A percentile compares a stretch with the other conserved stretches of the same genome.
Evolutionary conservation across 2,888 invertebrate genomes (phyloP).

Genomic region (Drosophila sordidula): DNA sequence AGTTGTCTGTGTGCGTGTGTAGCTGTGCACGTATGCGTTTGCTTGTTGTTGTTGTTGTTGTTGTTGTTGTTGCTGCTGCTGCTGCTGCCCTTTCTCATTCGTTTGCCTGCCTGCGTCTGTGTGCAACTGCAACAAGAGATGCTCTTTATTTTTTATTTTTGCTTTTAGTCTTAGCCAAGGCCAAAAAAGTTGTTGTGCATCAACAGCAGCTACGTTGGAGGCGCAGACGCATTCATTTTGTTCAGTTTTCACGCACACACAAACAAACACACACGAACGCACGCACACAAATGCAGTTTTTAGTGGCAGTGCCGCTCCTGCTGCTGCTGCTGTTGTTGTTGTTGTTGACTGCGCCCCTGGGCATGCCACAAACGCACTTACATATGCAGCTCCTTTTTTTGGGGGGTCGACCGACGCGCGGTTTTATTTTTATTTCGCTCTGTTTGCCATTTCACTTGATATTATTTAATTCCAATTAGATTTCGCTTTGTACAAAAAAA

Average conservation of each 20-base stretch:
- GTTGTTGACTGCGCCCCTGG: conserved; percentile 59
- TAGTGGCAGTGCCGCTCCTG: conserved; percentile 66
- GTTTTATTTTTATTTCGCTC: conserved; percentile 47
- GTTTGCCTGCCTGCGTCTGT: conserved; percentile 31
- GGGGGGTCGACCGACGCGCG: conserved; percentile 51
- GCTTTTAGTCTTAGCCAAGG: conserved; percentile 59
- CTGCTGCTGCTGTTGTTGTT: conserved; percentile 52
- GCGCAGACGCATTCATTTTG: conserved; percentile 73
- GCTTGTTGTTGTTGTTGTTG: conserved; percentile 34
- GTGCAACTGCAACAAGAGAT: conserved; percentile 44
- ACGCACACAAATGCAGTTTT: conserved; percentile 38
- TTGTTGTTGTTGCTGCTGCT: conserved; percentile 48
- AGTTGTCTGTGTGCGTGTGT: conserved; percentile 31
- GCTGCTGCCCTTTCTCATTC: conserved; percentile 55
- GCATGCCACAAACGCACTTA: conserved; percentile 50
- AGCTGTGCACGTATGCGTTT: conserved; percentile 20
- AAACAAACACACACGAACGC: conserved; percentile 19
- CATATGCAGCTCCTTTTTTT: conserved; percentile 57
- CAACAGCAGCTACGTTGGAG: conserved; percentile 42
- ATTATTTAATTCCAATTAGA: conserved; percentile 69
- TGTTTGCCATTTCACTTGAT: conserved; percentile 51
- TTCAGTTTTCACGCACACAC: conserved; percentile 54
- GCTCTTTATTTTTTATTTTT: conserved; percentile 30
- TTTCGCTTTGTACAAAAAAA: conserved; percentile 65
- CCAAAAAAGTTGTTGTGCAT: conserved; percentile 53